Evolutionary conservation across 1,140 invertebrate species (phyloP).

Genomic region (Wiebesia pumilae): DNA sequence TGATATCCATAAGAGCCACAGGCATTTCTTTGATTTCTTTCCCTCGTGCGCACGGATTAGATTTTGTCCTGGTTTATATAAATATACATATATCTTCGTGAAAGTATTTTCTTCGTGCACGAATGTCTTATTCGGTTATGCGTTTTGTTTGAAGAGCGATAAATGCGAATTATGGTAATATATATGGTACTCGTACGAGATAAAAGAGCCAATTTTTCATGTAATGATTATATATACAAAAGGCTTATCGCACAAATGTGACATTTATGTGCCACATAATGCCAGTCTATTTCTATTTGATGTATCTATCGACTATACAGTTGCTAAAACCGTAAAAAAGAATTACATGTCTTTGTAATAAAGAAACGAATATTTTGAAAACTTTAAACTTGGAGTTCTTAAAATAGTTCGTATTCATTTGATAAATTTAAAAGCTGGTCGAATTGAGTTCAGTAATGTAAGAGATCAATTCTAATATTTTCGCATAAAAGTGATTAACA

Average conservation of each 20-base stretch:
- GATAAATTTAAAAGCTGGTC: too few species aligned
- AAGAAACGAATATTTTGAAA: too few species aligned
- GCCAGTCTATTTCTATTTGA: neutral
- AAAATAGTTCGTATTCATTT: too few species aligned
- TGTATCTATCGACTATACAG: neutral
- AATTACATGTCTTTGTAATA: too few species aligned
- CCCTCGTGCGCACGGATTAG: neutral
- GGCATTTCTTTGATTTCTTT: slow-evolving; percentile 5
- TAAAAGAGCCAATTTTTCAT: neutral
- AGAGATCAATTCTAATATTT: too few species aligned
- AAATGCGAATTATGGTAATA: slow-evolving; percentile 11
- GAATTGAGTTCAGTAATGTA: too few species aligned
- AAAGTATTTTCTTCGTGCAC: neutral
- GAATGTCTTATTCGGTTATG: neutral
- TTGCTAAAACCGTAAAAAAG: neutral
- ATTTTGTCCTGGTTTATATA: neutral
- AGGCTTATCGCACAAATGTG: neutral
- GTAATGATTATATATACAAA: neutral
- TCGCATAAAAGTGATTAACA: too few species aligned
- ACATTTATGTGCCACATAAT: neutral
- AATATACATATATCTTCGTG: too few species aligned
- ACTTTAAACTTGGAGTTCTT: too few species aligned
- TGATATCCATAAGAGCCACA: neutral
- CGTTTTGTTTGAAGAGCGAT: slow-evolving; percentile 1
- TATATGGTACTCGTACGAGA: neutral